These are phyloP conservation scores for Megastigmus dorsalis DNA, from an alignment of 2,888 invertebrate species.

Conservation along the genomic window DNA sequence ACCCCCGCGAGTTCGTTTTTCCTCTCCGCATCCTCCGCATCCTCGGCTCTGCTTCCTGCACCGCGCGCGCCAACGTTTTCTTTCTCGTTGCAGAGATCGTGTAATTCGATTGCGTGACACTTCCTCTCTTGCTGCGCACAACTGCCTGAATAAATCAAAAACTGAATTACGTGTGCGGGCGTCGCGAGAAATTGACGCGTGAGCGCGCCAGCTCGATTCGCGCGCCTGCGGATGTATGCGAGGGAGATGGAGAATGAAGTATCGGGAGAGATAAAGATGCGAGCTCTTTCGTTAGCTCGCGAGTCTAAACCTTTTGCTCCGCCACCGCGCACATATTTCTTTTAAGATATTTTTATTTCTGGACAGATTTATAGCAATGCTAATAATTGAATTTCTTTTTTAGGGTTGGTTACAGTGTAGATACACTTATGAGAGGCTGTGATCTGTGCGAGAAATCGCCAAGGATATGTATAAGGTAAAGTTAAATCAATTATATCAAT, in stretches of 20 bases:
- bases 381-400: too few relatives aligned
- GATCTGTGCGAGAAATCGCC: too few relatives aligned
- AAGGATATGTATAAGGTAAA: too few relatives aligned
- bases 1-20: slow-evolving; percentile 33
- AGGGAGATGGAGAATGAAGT: slow-evolving; percentile 12
- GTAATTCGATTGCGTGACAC: slow-evolving; percentile 38
- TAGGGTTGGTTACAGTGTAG: too few relatives aligned
- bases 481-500: too few relatives aligned
- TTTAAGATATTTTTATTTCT: too few relatives aligned
- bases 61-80: background rate
- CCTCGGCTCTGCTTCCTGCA: background rate
- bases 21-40: background rate
- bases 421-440: too few relatives aligned
- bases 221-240: too few relatives aligned
- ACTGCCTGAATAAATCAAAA: slow-evolving; percentile 50
- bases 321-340: too few relatives aligned
- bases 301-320: slow-evolving; percentile 10
- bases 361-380: too few relatives aligned
- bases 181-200: slow-evolving; percentile 41
- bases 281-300: slow-evolving; percentile 19
- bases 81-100: background rate
- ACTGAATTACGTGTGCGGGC: slow-evolving; percentile 33
- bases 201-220: background rate
- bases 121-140: background rate
- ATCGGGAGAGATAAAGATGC: slow-evolving; percentile 27